Evolutionary conservation across 1,140 invertebrate species (phyloP).

Genomic region (Drosophila dunni): DNA sequence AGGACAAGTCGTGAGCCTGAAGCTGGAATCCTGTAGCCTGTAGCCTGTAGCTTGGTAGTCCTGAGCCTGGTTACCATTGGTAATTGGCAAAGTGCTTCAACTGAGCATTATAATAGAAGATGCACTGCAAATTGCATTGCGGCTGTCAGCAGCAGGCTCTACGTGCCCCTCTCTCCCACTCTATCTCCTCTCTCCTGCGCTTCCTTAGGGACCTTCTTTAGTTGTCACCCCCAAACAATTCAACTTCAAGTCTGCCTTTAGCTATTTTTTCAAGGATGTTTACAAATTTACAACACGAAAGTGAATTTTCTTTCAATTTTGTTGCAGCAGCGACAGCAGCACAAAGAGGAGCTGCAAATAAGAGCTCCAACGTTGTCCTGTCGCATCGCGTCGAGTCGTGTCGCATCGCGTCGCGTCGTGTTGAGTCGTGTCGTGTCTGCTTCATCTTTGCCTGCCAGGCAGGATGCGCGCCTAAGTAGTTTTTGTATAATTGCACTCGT

Average conservation of each 20-base stretch:
- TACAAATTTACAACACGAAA: constrained; percentile 83
- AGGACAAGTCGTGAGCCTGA: not conserved
- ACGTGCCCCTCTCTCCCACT: not conserved
- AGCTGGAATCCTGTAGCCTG: not conserved
- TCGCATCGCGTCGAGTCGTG: constrained; percentile 13
- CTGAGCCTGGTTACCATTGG: constrained; percentile 31
- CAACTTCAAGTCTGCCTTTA: constrained; percentile 48
- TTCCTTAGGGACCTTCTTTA: not conserved
- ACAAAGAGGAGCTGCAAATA: not conserved
- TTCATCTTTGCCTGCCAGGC: constrained; percentile 42
- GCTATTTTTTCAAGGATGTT: constrained; percentile 80
- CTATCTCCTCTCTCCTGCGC: too few relatives aligned
- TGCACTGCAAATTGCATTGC: constrained; percentile 54
- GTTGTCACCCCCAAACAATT: constrained; percentile 62
- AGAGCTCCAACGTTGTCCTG: not conserved
- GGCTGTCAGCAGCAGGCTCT: constrained; percentile 50
- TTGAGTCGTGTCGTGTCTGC: constrained; percentile 29
- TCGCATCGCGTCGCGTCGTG: constrained; percentile 15
- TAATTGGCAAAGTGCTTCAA: constrained; percentile 52
- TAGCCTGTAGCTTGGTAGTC: too few relatives aligned
- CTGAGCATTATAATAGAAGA: constrained; percentile 25
- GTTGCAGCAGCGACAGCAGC: constrained; percentile 42
- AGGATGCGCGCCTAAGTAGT: constrained; percentile 81
- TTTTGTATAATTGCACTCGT: constrained; percentile 83
- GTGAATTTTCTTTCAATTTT: constrained; percentile 83